Percentiles rank a stretch among this genome's conserved stretches.
Evolutionary conservation across 1,140 invertebrate species (phyloP).

Genomic region (Drosophila chauvacae): DNA sequence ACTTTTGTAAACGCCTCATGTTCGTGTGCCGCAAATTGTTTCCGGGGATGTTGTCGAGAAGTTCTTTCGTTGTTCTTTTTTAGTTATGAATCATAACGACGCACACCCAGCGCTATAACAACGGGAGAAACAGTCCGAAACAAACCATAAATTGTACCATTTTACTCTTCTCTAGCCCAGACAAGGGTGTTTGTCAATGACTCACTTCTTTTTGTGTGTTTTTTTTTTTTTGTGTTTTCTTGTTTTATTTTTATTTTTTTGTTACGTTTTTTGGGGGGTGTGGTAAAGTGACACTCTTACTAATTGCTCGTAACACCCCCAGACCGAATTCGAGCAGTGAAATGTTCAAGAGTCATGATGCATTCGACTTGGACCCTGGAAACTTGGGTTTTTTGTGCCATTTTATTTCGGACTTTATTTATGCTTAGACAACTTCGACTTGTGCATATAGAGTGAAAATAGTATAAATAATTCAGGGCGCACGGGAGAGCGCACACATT

Average conservation of each 20-base stretch:
- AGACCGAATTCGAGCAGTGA: slow-evolving; percentile 29
- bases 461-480: slow-evolving; percentile 80
- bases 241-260: slow-evolving; percentile 21
- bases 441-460: slow-evolving; percentile 75
- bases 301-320: slow-evolving; percentile 60
- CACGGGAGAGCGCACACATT: slow-evolving; percentile 61
- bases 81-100: slow-evolving; percentile 81
- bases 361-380: slow-evolving; percentile 29
- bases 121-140: slow-evolving; percentile 37
- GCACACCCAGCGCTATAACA: slow-evolving; percentile 55
- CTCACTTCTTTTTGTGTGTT: slow-evolving; percentile 44
- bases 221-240: slow-evolving; percentile 39
- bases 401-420: slow-evolving; percentile 65
- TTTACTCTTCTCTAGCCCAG: slow-evolving; percentile 39
- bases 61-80: slow-evolving; percentile 59
- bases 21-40: slow-evolving; percentile 80
- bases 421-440: slow-evolving; percentile 34
- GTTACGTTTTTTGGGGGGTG: slow-evolving; percentile 18
- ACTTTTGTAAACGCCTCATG: slow-evolving; percentile 77
- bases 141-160: slow-evolving; percentile 62
- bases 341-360: slow-evolving; percentile 67
- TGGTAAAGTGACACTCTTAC: slow-evolving; percentile 68
- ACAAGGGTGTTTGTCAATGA: slow-evolving; percentile 53
- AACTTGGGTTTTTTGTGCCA: slow-evolving; percentile 44
- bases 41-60: slow-evolving; percentile 76